A percentile compares a stretch with the other conserved stretches of the same genome.
These are phyloP conservation scores for Drepana arcuata DNA, from an alignment of 1,140 invertebrate genomes.

Conservation along the genomic window DNA sequence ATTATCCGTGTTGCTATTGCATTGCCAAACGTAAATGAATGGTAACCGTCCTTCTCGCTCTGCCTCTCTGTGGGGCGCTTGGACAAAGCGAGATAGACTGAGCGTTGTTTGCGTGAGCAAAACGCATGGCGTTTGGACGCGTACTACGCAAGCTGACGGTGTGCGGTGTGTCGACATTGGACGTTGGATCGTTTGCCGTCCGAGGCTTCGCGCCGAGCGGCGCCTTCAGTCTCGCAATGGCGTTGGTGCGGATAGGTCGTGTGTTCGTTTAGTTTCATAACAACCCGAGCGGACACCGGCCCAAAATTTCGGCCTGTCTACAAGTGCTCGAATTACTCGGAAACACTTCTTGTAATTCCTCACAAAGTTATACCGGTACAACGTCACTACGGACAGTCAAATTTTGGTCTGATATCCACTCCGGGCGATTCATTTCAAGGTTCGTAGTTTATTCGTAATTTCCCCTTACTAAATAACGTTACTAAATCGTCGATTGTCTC, in stretches of 20 bases:
- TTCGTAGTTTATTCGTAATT: constrained; percentile 69
- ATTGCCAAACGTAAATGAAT: constrained; percentile 70
- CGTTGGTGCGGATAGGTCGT: constrained; percentile 60
- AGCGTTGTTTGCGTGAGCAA: constrained; percentile 14
- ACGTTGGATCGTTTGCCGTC: constrained; percentile 63
- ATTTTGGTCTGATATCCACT: constrained; percentile 72
- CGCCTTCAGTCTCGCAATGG: constrained; percentile 68
- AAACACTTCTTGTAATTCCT: constrained; percentile 60
- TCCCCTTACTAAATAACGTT: constrained; percentile 61
- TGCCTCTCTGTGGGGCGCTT: constrained; percentile 6
- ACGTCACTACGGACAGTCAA: constrained; percentile 65
- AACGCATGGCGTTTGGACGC: constrained; percentile 60
- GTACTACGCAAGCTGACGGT: constrained; percentile 69
- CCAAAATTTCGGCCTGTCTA: constrained; percentile 73
- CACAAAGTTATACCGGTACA: constrained; percentile 34
- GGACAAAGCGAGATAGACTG: constrained; percentile 36
- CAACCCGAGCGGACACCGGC: constrained; percentile 72
- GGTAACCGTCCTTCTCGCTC: constrained; percentile 45
- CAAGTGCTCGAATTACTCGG: constrained; percentile 61
- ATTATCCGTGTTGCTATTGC: constrained; percentile 54
- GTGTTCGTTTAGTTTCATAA: constrained; percentile 63
- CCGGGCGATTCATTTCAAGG: constrained; percentile 70
- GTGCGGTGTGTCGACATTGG: constrained; percentile 71
- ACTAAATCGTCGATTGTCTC: constrained; percentile 60
- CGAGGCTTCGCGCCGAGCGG: constrained; percentile 51